Evolutionary conservation across 2,888 invertebrate genomes (phyloP).

Genomic region (Xestia c-nigrum): DNA sequence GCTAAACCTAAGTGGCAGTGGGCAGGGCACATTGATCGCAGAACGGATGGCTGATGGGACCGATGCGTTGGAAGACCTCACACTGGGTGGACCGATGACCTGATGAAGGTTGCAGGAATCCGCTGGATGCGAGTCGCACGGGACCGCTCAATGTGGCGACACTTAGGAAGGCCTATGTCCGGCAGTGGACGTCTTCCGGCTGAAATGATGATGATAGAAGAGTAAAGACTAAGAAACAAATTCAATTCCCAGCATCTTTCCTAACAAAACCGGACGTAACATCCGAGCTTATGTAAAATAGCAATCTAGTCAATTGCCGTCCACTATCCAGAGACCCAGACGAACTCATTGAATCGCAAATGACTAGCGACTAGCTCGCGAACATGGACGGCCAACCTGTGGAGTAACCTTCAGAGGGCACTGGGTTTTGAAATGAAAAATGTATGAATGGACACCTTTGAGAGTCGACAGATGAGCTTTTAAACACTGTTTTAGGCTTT

Average conservation of each 20-base stretch:
- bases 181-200: too few relatives aligned
- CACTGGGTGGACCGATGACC: too few relatives aligned
- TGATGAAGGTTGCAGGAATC: too few relatives aligned
- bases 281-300: constrained; percentile 63
- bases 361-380: constrained; percentile 52
- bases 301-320: constrained; percentile 70
- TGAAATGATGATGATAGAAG: too few relatives aligned
- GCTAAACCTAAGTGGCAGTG: too few relatives aligned
- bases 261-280: constrained; percentile 50
- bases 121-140: too few relatives aligned
- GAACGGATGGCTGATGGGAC: too few relatives aligned
- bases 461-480: neutral
- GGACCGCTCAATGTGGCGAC: too few relatives aligned
- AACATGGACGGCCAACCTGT: constrained; percentile 48
- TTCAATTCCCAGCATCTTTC: constrained; percentile 15
- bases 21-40: too few relatives aligned
- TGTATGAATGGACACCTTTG: constrained; percentile 1
- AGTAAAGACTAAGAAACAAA: neutral
- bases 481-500: too few relatives aligned
- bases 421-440: neutral
- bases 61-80: too few relatives aligned
- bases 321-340: constrained; percentile 51
- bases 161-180: too few relatives aligned
- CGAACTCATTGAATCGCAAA: constrained; percentile 81
- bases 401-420: constrained; percentile 37